phyloP scores from a whole-genome alignment of 1,140 invertebrate species.

The Drosophila takahashii region DNA sequence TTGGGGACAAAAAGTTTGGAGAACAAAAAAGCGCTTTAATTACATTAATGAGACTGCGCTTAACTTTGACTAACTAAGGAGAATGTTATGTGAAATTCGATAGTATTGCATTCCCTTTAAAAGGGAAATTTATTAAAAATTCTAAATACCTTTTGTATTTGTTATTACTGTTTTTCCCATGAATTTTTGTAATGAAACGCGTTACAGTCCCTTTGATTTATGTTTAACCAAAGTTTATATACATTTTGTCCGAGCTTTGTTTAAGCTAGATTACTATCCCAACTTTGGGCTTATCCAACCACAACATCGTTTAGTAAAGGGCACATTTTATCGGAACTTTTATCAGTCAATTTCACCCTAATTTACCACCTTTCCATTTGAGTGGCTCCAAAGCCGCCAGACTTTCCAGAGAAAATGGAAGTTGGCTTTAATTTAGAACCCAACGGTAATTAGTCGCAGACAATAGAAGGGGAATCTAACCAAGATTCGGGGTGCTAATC shows the following conservation, averaged over 20 bases:
- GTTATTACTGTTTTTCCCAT: neutral
- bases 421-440: constrained; percentile 24
- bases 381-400: constrained; percentile 28
- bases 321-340: neutral
- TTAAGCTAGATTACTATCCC: neutral
- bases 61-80: neutral
- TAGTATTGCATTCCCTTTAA: neutral
- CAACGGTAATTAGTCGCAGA: constrained; percentile 54
- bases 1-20: neutral
- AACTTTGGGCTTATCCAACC: neutral
- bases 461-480: constrained; percentile 27
- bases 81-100: neutral
- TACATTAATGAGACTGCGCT: neutral
- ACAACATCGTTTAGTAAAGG: neutral
- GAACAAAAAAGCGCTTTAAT: neutral
- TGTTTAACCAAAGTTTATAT: neutral
- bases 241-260: neutral
- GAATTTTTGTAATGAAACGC: neutral
- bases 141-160: neutral
- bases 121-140: neutral
- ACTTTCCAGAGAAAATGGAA: constrained; percentile 25
- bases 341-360: constrained; percentile 5
- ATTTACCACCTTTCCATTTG: constrained; percentile 42
- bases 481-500: constrained; percentile 52
- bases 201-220: neutral